phyloP scores from a whole-genome alignment of 2,888 invertebrate species.

The Hetaerina titia region DNA sequence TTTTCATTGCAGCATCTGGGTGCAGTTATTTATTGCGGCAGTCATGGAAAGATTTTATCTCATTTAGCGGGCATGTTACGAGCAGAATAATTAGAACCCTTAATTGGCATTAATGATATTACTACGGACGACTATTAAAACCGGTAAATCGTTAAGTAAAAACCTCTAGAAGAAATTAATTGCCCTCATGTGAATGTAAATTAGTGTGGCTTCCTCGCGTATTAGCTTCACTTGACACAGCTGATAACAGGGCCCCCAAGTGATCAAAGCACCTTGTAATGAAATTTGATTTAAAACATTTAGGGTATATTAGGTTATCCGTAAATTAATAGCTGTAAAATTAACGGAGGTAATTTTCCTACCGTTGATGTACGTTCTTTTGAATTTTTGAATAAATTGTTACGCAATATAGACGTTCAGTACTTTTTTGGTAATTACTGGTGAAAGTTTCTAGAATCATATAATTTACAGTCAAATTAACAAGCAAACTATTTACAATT shows the following conservation, averaged over 20 bases:
- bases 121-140: not conserved
- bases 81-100: not conserved
- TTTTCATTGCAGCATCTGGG: slow-evolving; percentile 29
- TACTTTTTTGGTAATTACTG: too few species aligned
- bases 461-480: too few species aligned
- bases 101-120: not conserved
- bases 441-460: too few species aligned
- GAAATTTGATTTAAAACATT: not conserved
- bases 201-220: not conserved
- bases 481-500: too few species aligned
- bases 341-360: not conserved
- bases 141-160: not conserved
- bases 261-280: not conserved
- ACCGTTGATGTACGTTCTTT: not conserved
- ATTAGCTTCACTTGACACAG: not conserved
- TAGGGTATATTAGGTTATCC: not conserved
- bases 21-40: not conserved
- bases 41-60: not conserved
- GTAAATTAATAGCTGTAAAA: not conserved
- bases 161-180: not conserved
- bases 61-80: not conserved
- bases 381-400: not conserved
- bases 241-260: not conserved
- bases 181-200: not conserved
- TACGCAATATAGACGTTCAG: too few species aligned